Percentiles rank a stretch among this genome's conserved stretches.
phyloP scores from a whole-genome alignment of 92 coral and sea anemone species.

The Phenganax stokvisi region DNA sequence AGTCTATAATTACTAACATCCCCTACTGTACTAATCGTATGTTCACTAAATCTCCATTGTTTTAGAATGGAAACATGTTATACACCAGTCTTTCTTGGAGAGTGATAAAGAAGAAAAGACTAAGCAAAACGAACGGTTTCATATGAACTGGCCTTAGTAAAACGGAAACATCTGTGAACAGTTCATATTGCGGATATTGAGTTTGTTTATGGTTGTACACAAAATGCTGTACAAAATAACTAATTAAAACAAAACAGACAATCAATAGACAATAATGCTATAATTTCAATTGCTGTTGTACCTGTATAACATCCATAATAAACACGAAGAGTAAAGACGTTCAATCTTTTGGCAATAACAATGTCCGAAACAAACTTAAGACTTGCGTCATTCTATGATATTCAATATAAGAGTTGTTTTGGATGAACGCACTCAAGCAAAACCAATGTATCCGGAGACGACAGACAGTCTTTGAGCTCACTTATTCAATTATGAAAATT shows the following conservation, averaged over 20 bases:
- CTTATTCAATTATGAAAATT: neutral
- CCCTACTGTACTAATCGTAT: too few relatives aligned
- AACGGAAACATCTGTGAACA: neutral
- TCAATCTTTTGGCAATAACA: neutral
- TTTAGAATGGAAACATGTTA: neutral
- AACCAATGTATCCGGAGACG: neutral
- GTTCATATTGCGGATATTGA: neutral
- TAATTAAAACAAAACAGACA: neutral
- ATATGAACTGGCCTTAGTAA: neutral
- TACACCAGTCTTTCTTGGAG: neutral
- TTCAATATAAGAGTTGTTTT: neutral
- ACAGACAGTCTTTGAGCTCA: neutral
- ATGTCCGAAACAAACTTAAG: neutral
- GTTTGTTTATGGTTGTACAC: neutral
- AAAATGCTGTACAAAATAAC: neutral
- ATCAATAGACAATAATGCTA: neutral
- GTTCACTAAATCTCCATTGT: neutral
- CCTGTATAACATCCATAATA: conserved; percentile 5
- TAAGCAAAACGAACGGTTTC: neutral
- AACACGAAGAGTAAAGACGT: neutral
- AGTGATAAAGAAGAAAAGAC: neutral
- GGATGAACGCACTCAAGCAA: conserved; percentile 6
- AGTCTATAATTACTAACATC: too few relatives aligned
- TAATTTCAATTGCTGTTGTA: neutral
- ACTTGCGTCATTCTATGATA: neutral